phyloP scores from a whole-genome alignment of 2,113 vertebrate species.

The Odontophorus gujanensis region DNA sequence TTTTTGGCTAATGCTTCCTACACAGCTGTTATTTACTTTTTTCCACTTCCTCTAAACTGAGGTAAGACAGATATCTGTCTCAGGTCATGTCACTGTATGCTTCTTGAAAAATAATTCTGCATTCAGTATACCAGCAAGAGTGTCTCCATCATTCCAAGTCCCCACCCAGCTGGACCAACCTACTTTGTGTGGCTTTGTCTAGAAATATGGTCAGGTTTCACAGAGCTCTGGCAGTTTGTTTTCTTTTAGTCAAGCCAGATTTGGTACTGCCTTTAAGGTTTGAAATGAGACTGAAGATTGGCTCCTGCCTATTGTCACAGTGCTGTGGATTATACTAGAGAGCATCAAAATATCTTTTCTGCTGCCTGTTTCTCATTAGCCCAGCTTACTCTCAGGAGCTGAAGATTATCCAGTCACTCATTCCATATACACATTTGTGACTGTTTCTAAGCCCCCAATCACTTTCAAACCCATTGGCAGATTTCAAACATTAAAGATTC shows the following conservation, averaged over 20 bases:
- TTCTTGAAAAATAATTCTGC: neutral
- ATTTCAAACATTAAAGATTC: neutral
- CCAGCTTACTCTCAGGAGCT: neutral
- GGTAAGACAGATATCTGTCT: neutral
- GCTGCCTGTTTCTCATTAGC: too few species aligned
- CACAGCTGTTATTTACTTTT: neutral
- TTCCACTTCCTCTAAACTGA: neutral
- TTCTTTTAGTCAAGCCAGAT: neutral
- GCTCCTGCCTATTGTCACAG: rapidly evolving
- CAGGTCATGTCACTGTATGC: neutral
- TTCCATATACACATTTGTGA: neutral
- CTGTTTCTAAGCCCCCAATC: neutral
- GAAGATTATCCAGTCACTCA: neutral
- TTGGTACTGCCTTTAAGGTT: neutral
- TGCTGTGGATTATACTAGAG: neutral
- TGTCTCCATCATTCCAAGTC: neutral
- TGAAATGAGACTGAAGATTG: neutral
- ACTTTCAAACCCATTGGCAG: neutral
- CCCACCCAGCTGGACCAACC: neutral
- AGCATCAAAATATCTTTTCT: neutral
- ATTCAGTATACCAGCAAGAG: neutral
- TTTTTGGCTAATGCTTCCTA: neutral
- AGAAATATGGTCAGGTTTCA: neutral
- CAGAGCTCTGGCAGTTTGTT: neutral
- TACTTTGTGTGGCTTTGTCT: neutral